phyloP scores from a whole-genome alignment of 1,140 invertebrate species.

The Zaprionus gabonicus region DNA sequence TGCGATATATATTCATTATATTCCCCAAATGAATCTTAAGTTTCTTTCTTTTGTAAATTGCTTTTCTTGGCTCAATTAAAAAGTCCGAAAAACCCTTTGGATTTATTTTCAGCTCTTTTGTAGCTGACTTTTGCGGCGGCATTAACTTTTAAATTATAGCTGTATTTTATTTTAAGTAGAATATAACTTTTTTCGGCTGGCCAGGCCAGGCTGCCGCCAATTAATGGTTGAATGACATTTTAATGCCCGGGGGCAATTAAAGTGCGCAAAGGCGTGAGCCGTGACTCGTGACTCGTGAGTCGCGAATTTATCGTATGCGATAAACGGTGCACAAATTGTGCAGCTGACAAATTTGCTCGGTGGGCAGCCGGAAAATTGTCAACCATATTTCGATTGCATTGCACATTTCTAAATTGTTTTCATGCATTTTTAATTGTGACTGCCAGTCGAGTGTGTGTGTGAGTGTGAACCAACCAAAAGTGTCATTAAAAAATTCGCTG shows the following conservation, averaged over 20 bases:
- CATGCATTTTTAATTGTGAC: slow-evolving; percentile 68
- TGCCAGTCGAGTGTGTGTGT: slow-evolving; percentile 13
- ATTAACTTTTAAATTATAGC: slow-evolving; percentile 73
- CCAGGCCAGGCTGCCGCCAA: slow-evolving; percentile 40
- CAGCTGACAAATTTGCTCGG: slow-evolving; percentile 52
- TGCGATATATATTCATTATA: background rate
- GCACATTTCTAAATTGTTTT: slow-evolving; percentile 67
- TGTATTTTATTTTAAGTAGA: slow-evolving; percentile 68
- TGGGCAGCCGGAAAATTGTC: slow-evolving; percentile 21
- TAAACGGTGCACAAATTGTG: slow-evolving; percentile 39
- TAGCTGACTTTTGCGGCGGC: slow-evolving; percentile 35
- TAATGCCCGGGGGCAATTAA: slow-evolving; percentile 71
- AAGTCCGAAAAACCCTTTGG: slow-evolving; percentile 8
- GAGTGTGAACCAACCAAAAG: slow-evolving; percentile 15
- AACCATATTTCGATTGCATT: slow-evolving; percentile 19
- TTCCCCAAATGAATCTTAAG: background rate
- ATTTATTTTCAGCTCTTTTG: slow-evolving; percentile 9
- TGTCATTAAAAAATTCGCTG: slow-evolving; percentile 22
- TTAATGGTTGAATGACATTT: slow-evolving; percentile 81
- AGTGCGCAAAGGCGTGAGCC: slow-evolving; percentile 31
- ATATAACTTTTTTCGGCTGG: slow-evolving; percentile 61
- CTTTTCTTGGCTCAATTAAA: slow-evolving; percentile 3
- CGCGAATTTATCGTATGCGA: slow-evolving; percentile 64
- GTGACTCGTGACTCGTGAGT: background rate
- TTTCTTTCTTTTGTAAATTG: background rate